Evolutionary conservation across 2,888 invertebrate genomes (phyloP).

Genomic region (Drosophila tripunctata): DNA sequence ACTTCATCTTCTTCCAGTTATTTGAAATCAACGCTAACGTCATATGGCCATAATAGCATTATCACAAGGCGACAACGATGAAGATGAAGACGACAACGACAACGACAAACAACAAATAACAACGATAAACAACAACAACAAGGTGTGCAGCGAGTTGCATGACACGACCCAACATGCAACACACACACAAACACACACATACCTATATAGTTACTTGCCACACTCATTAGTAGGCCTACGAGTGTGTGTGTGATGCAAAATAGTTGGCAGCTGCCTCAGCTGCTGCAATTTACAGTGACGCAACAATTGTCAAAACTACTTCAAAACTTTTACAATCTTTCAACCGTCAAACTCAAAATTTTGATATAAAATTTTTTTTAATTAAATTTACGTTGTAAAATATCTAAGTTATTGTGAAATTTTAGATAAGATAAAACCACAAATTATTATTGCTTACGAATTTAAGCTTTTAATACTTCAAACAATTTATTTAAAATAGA

Average conservation of each 20-base stretch:
- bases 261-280: conserved; percentile 72
- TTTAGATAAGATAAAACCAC: too few species aligned
- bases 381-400: too few species aligned
- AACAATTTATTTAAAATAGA: too few species aligned
- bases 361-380: too few species aligned
- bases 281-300: conserved; percentile 51
- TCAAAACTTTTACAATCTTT: too few species aligned
- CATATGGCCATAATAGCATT: conserved; percentile 71
- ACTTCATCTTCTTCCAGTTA: conserved; percentile 6
- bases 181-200: conserved; percentile 22
- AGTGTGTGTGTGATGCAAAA: conserved; percentile 66
- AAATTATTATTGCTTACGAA: too few species aligned
- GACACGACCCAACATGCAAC: conserved; percentile 49
- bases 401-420: too few species aligned
- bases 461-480: too few species aligned
- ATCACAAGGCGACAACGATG: conserved; percentile 63
- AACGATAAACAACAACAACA: conserved; percentile 29
- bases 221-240: conserved; percentile 29
- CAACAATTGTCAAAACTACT: background rate
- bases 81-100: conserved; percentile 33
- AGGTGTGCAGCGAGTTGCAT: conserved; percentile 52
- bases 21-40: conserved; percentile 67
- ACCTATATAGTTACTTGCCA: conserved; percentile 39
- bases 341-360: too few species aligned
- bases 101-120: conserved; percentile 16